Percentiles rank a stretch among this genome's conserved stretches.
These are phyloP conservation scores for Neolamprologus kungweensis DNA, from an alignment of 2,113 vertebrate species.

Conservation along the genomic window DNA sequence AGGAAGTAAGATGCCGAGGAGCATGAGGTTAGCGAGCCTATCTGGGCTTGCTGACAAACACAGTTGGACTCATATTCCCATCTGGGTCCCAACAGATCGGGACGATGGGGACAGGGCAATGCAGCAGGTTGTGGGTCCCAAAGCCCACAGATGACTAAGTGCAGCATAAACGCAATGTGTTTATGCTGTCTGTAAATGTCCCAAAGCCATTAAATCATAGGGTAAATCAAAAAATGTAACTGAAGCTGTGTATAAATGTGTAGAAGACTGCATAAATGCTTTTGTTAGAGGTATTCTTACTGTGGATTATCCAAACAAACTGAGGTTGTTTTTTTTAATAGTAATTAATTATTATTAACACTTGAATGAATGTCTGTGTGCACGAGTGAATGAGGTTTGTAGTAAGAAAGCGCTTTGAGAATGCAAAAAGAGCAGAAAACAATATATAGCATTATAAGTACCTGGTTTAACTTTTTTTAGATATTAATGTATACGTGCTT, in stretches of 20 bases:
- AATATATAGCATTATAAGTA: not conserved
- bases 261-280: not conserved
- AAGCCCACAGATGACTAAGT: slow-evolving; percentile 13
- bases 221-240: not conserved
- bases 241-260: not conserved
- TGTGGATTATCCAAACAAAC: not conserved
- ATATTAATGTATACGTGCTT: not conserved
- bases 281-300: not conserved
- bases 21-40: slow-evolving; percentile 37
- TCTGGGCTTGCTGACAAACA: slow-evolving; percentile 42
- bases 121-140: slow-evolving; percentile 16
- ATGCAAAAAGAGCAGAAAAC: not conserved
- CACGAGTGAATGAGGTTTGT: not conserved
- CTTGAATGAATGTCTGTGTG: not conserved
- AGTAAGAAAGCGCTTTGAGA: not conserved
- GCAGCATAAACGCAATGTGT: not conserved
- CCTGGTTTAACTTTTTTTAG: not conserved
- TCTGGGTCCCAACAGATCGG: slow-evolving; percentile 41
- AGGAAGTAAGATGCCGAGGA: slow-evolving; percentile 1
- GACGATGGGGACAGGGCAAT: not conserved
- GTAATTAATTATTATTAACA: not conserved
- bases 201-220: not conserved
- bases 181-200: not conserved
- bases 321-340: not conserved
- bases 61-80: slow-evolving; percentile 31